These are phyloP conservation scores for Pollachius pollachius DNA, from an alignment of 2,113 vertebrate species.

Conservation along the genomic window DNA sequence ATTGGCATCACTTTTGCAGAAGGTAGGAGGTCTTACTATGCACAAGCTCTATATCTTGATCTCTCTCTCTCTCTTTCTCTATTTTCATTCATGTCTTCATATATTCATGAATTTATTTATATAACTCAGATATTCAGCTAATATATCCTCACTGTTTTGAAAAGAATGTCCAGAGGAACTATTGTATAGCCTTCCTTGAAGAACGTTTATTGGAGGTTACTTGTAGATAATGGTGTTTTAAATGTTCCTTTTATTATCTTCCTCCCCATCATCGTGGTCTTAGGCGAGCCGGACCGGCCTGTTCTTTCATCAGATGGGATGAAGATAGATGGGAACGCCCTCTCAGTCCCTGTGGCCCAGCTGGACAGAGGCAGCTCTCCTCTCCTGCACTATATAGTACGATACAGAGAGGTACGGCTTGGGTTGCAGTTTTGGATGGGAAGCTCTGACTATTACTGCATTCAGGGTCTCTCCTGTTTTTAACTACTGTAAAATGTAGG, in stretches of 20 bases:
- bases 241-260: background rate
- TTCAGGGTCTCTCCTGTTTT: no score
- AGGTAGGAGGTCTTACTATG: background rate
- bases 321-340: slow-evolving; percentile 53
- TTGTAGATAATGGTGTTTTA: background rate
- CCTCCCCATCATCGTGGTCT: background rate
- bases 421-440: no score
- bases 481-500: background rate
- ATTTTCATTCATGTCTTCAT: no score
- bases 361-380: slow-evolving; percentile 48
- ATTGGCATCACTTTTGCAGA: no score
- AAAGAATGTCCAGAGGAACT: background rate
- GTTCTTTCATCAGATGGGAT: slow-evolving; percentile 35
- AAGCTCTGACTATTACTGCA: no score
- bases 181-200: background rate
- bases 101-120: no score
- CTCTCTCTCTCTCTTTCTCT: no score
- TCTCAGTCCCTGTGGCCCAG: slow-evolving; percentile 60
- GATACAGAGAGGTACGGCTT: slow-evolving; percentile 61
- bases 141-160: no score
- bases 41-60: background rate
- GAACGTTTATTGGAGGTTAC: background rate
- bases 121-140: no score
- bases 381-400: slow-evolving; percentile 51
- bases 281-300: slow-evolving; percentile 73